Evolutionary conservation across 2,113 vertebrate species (phyloP).

Genomic region (Campylomormyrus numenius): DNA sequence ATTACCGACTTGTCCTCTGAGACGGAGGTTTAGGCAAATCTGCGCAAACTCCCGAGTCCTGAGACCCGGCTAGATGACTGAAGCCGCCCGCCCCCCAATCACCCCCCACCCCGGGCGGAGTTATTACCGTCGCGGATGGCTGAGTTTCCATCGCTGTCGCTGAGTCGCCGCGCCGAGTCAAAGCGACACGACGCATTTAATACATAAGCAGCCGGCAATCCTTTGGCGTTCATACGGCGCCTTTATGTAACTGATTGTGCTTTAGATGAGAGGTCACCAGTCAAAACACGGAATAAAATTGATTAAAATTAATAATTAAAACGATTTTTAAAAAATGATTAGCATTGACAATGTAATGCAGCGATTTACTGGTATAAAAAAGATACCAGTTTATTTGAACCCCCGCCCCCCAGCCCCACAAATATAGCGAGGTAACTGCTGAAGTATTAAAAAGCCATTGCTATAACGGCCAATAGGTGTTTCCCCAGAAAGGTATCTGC

Average conservation of each 20-base stretch:
- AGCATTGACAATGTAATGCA: not conserved
- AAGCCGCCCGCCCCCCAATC: not conserved
- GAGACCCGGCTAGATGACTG: conserved; percentile 14
- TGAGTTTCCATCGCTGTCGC: not conserved
- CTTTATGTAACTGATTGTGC: not conserved
- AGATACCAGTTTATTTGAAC: not conserved
- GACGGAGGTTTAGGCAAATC: conserved; percentile 25
- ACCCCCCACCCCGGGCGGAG: not conserved
- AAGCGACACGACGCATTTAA: conserved; percentile 12
- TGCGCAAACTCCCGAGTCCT: conserved; percentile 15
- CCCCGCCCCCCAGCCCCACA: not conserved
- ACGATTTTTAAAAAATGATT: not conserved
- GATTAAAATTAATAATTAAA: not conserved
- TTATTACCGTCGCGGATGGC: conserved; percentile 19
- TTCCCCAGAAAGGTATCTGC: not conserved
- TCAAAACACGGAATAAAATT: not conserved
- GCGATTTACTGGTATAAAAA: not conserved
- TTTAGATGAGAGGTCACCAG: not conserved
- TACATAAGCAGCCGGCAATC: not conserved
- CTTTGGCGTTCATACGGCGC: not conserved
- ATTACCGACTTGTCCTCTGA: conserved; percentile 20
- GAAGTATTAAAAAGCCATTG: not conserved
- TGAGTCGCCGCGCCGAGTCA: not conserved
- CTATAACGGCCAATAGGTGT: not conserved
- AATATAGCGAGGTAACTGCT: not conserved